Evolutionary conservation across 2,888 invertebrate species (phyloP).

Genomic region (Ganaspis brasiliensis): DNA sequence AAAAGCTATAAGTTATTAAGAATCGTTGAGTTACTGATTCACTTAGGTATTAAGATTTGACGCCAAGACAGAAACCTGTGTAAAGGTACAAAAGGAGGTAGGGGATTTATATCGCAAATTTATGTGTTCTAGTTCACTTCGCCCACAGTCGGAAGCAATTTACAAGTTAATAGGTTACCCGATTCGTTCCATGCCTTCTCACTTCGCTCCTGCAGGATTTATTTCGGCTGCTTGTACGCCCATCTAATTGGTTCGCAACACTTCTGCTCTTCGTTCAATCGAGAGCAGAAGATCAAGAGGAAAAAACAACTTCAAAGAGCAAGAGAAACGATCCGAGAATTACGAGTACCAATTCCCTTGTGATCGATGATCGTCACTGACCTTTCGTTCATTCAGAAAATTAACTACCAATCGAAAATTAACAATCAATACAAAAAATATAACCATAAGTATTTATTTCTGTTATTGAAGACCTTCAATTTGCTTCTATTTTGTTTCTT

Average conservation of each 20-base stretch:
- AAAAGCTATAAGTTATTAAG: too few relatives aligned
- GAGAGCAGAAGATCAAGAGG: conserved; percentile 18
- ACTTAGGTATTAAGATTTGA: conserved; percentile 2
- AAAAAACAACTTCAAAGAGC: conserved; percentile 18
- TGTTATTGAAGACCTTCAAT: neutral
- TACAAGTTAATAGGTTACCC: conserved; percentile 80
- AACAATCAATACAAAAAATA: neutral
- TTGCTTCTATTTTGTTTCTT: neutral
- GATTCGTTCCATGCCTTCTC: conserved; percentile 66
- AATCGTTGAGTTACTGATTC: neutral
- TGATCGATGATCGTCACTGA: conserved; percentile 42
- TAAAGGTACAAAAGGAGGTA: neutral
- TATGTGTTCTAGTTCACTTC: conserved; percentile 68
- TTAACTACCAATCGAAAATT: conserved; percentile 39
- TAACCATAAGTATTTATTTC: neutral
- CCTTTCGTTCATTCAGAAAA: conserved; percentile 24
- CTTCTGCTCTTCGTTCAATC: conserved; percentile 49
- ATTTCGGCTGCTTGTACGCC: conserved; percentile 64
- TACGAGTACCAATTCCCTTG: conserved; percentile 37
- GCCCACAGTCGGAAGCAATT: conserved; percentile 79
- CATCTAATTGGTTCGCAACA: conserved; percentile 66
- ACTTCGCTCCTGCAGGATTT: conserved; percentile 62
- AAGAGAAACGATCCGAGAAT: conserved; percentile 28
- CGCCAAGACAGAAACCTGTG: neutral
- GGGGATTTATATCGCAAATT: conserved; percentile 65